Evolutionary conservation across 2,797 vertebrate genomes (phyloP).

Genomic region (Malurus splendens): DNA sequence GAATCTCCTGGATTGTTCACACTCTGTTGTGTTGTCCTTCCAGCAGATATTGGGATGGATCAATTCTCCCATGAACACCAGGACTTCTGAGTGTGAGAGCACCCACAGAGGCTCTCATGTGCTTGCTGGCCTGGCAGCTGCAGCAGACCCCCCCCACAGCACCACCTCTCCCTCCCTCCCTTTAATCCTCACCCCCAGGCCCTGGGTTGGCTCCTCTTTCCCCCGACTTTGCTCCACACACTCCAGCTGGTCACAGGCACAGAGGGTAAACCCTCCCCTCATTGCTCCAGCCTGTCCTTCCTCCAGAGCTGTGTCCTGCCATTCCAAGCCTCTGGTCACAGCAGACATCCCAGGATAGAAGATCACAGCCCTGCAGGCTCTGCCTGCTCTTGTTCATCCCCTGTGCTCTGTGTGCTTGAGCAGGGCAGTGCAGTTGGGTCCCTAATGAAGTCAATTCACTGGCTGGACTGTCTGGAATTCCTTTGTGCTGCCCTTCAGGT

Average conservation of each 20-base stretch:
- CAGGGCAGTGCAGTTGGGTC: neutral
- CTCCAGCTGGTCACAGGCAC: neutral
- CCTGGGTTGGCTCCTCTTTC: fast-evolving
- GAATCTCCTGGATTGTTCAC: neutral
- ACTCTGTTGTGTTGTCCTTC: neutral
- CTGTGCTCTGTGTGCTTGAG: fast-evolving
- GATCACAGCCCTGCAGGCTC: neutral
- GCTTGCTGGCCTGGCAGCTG: neutral
- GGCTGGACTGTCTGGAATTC: neutral
- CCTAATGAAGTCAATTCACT: neutral
- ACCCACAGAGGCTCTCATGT: neutral
- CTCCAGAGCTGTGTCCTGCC: neutral
- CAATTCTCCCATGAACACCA: neutral
- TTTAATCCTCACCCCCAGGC: neutral
- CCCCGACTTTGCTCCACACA: neutral
- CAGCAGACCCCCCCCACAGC: neutral
- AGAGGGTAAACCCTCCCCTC: neutral
- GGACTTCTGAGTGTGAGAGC: neutral
- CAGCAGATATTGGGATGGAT: neutral
- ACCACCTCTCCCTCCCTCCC: neutral
- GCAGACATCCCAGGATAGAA: neutral
- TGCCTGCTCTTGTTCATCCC: neutral
- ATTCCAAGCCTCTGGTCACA: neutral
- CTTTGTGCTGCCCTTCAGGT: neutral
- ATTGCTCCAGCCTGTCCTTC: neutral